A percentile compares a stretch with the other conserved stretches of the same genome.
Conservation (phyloP, 1,140 invertebrate species). For the Brachionus rotundiformis region DNA sequence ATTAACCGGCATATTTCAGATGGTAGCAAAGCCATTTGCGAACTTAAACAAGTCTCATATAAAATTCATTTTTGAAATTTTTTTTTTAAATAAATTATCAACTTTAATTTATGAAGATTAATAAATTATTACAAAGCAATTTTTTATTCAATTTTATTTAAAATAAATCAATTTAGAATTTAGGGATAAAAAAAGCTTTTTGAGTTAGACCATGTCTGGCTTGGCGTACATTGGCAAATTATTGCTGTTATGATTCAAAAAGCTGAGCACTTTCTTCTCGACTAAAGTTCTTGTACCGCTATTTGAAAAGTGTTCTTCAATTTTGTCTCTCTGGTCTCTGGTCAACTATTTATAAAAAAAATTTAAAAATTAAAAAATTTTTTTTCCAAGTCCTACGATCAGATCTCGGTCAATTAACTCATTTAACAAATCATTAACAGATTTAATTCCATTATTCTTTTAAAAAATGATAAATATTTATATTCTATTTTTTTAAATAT, state of each 20-base stretch:
- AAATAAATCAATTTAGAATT: not conserved
- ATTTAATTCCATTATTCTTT: conserved; percentile 56
- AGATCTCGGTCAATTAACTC: conserved; percentile 61
- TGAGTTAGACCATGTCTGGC: conserved; percentile 61
- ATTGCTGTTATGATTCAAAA: conserved; percentile 64
- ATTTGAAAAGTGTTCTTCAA: conserved; percentile 52
- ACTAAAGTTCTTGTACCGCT: conserved; percentile 57
- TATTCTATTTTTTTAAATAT: not conserved
- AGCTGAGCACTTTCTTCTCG: conserved; percentile 62
- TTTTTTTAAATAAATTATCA: not conserved
- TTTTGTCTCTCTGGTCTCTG: conserved; percentile 55
- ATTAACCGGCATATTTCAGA: conserved; percentile 48
- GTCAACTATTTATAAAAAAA: conserved; percentile 54
- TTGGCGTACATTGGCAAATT: conserved; percentile 65
- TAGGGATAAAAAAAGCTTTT: not conserved
- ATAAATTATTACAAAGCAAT: not conserved
- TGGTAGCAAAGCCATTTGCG: conserved; percentile 15
- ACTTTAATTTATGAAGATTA: conserved; percentile 1
- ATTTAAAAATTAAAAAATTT: not conserved
- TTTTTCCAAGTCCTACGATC: conserved; percentile 55
- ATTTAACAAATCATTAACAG: conserved; percentile 59
- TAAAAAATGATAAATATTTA: conserved; percentile 6
- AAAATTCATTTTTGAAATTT: conserved; percentile 34
- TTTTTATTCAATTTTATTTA: not conserved
- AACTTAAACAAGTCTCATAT: not conserved